A percentile compares a stretch with the other conserved stretches of the same genome.
Evolutionary conservation across 2,797 vertebrate species (phyloP).

Genomic region (Channallabes apus): DNA sequence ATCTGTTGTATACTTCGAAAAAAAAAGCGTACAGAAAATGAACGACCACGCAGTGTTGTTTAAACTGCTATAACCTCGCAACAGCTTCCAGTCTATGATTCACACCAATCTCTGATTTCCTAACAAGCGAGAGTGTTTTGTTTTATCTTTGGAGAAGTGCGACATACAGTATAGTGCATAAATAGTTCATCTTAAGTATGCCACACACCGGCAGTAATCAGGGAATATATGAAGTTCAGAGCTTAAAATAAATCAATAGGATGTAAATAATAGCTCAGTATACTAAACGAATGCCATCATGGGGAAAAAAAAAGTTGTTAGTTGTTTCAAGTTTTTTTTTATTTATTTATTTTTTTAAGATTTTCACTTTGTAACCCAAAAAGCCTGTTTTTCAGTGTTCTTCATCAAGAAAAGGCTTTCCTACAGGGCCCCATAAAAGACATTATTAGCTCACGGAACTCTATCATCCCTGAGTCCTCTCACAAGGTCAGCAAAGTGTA

Average conservation of each 20-base stretch:
- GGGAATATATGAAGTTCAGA: neutral
- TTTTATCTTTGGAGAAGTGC: conserved; percentile 2
- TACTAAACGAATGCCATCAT: neutral
- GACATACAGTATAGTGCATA: conserved; percentile 2
- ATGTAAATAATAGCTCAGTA: neutral
- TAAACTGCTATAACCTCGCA: conserved; percentile 2
- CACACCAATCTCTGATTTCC: conserved; percentile 15
- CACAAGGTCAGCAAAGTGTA: conserved; percentile 49
- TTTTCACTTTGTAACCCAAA: neutral
- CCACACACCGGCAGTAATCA: neutral
- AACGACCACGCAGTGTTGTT: conserved; percentile 18
- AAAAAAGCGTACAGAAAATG: neutral
- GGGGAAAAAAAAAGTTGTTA: neutral
- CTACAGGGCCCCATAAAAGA: conserved; percentile 2
- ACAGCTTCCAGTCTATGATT: conserved; percentile 11
- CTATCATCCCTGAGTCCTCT: conserved; percentile 49
- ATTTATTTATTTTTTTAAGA: neutral
- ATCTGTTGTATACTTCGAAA: neutral
- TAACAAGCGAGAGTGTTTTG: conserved; percentile 3
- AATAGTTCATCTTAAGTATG: conserved; percentile 18
- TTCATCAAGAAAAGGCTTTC: conserved; percentile 29
- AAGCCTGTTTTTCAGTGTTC: neutral
- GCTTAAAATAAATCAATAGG: neutral
- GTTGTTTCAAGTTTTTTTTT: neutral
- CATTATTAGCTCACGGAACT: conserved; percentile 49